Conservation (phyloP, 2,113 vertebrate species). For the Tyto alba region DNA sequence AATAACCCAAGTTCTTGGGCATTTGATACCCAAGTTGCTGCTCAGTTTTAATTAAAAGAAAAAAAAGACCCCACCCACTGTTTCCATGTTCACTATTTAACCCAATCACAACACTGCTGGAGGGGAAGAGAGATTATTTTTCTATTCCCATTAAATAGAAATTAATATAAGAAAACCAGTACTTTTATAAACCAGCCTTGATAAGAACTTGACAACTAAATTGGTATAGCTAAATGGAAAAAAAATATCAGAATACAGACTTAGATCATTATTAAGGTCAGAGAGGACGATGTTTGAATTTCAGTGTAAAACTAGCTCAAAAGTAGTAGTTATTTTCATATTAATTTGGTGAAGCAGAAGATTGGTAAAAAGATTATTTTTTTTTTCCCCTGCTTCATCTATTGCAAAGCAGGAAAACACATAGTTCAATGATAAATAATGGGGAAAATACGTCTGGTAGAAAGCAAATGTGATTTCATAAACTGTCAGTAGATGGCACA, state of each 20-base stretch:
- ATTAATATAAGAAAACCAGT: not conserved
- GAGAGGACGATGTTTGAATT: not conserved
- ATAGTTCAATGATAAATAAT: not conserved
- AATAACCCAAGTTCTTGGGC: not conserved
- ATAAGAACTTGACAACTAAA: not conserved
- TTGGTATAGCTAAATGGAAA: not conserved
- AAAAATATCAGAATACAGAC: not conserved
- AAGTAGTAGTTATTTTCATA: not conserved
- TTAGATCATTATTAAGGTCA: not conserved
- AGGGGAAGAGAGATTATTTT: not conserved
- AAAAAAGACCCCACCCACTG: not conserved
- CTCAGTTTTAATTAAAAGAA: not conserved
- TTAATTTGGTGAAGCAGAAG: not conserved
- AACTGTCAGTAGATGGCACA: conserved; percentile 26
- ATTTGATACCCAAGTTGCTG: not conserved
- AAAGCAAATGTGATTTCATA: not conserved
- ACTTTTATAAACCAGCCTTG: not conserved
- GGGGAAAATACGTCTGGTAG: not conserved
- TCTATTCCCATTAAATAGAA: not conserved
- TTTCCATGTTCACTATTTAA: not conserved
- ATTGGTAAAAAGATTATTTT: not conserved
- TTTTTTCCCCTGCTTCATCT: not conserved
- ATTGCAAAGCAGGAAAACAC: not conserved
- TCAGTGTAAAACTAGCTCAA: not conserved
- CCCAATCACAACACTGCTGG: not conserved